Conservation (phyloP, 2,113 vertebrate genomes). For the Ardeotis arabs region DNA sequence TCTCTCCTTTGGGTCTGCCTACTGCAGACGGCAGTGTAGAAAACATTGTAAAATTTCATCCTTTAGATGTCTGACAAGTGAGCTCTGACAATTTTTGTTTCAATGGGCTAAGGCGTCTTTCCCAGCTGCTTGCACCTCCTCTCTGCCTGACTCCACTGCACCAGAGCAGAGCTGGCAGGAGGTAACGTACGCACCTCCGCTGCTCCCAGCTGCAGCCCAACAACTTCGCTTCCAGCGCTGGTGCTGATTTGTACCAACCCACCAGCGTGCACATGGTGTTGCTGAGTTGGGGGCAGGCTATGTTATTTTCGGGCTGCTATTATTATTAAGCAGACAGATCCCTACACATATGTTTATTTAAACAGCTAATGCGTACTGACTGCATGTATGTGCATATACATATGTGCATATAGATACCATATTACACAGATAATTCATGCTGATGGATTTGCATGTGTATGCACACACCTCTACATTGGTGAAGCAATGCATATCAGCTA, state of each 20-base stretch:
- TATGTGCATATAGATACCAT: not conserved
- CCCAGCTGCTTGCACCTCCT: not conserved
- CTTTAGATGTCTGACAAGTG: not conserved
- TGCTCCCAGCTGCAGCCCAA: not conserved
- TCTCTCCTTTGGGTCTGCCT: not conserved
- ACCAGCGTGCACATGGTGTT: not conserved
- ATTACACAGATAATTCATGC: not conserved
- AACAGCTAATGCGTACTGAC: not conserved
- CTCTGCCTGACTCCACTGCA: not conserved
- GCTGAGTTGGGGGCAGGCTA: not conserved
- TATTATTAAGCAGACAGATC: not conserved
- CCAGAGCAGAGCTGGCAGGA: not conserved
- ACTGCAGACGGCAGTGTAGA: not conserved
- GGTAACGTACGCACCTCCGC: not conserved
- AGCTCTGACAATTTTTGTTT: not conserved
- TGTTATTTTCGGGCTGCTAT: not conserved
- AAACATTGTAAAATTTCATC: not conserved
- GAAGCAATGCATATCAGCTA: not conserved
- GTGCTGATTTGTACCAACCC: not conserved
- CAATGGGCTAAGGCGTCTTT: not conserved
- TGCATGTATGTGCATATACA: not conserved
- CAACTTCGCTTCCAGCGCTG: rapidly evolving
- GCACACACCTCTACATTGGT: rapidly evolving
- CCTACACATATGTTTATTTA: not conserved
- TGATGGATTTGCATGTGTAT: not conserved